Conservation (phyloP, 2,888 invertebrate genomes). For the Drosophila birchii region DNA sequence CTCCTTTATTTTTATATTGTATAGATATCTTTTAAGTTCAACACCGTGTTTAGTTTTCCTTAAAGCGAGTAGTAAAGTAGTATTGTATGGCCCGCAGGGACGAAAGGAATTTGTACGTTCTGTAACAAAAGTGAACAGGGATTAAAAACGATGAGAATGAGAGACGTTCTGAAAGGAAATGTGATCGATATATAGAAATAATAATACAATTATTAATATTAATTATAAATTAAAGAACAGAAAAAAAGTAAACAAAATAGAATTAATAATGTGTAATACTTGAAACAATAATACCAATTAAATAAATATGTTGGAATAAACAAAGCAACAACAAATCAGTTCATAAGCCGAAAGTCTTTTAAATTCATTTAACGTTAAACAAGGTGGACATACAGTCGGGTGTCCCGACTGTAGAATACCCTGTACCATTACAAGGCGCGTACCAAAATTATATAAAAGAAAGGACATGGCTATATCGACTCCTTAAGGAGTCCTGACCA, state of each 20-base stretch:
- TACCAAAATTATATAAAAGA: too few relatives aligned
- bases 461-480: too few relatives aligned
- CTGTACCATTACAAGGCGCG: too few relatives aligned
- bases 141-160: constrained; percentile 59
- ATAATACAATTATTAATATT: constrained; percentile 42
- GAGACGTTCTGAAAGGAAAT: constrained; percentile 81
- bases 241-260: constrained; percentile 44
- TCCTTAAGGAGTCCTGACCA: too few relatives aligned
- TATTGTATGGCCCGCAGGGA: constrained; percentile 5
- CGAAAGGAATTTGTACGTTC: constrained; percentile 14
- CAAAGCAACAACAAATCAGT: constrained; percentile 20
- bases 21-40: constrained; percentile 28
- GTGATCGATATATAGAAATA: constrained; percentile 82
- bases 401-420: too few relatives aligned
- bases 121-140: constrained; percentile 47
- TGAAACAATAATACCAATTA: constrained; percentile 66
- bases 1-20: constrained; percentile 33
- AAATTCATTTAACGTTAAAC: neutral
- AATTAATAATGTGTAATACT: constrained; percentile 67
- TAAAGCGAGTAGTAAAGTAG: constrained; percentile 8
- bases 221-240: constrained; percentile 56
- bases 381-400: too few relatives aligned
- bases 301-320: constrained; percentile 44
- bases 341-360: neutral
- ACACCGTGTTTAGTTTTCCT: constrained; percentile 12